Evolutionary conservation across 2,888 invertebrate species (phyloP), one percentile per base, ranked within the genome.

Genomic region (Caenorhabditis becei): DNA sequence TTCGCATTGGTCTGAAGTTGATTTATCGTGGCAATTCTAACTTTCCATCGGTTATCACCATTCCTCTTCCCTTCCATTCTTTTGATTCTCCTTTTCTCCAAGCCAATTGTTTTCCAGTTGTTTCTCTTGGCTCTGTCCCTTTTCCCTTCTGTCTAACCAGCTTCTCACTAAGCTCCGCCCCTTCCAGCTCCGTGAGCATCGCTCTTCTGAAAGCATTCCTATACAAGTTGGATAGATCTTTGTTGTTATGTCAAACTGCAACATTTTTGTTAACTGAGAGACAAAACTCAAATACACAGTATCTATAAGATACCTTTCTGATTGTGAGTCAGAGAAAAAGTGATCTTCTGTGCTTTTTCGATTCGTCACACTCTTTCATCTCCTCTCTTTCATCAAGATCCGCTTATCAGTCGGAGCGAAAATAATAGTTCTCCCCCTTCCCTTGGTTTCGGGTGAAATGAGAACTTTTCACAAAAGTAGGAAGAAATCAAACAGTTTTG

Each of bases 21-120:
- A 58, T 58, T 35, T 37, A 58, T 58, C 58, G 58, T 14, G 35
- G 58, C 58, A 58, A 37, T 58, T 16, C 18, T 23, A 35, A n/a
- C n/a, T 35, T 58, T 51, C 18, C 5, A 18, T 47, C 35, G 47
- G n/a, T 20, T n/a, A 18, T 20, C 47, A 47, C 47, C 5, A 8
- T 53, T 53, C 24, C 11, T 16, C 14, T 14, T 23, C 49, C 49
- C 20, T 53, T 20, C 23, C 23, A 51, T 51, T 20, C 20, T 51
- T 20, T 51, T 51, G 20, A 4, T 51, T 3, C 20, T 51, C 20
- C 11, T n/a, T 47, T 47, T 47, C 32, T 32, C 32, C 32, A 32
- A 4, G 32, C 4, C 32, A 32, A 7, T 20, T 41, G 41, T 41
- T 41, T 14, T 14, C 41, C 41, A 41, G 7, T 41, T 14, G 7